Conservation (phyloP, 2,113 vertebrate species). For the Macrotus californicus region DNA sequence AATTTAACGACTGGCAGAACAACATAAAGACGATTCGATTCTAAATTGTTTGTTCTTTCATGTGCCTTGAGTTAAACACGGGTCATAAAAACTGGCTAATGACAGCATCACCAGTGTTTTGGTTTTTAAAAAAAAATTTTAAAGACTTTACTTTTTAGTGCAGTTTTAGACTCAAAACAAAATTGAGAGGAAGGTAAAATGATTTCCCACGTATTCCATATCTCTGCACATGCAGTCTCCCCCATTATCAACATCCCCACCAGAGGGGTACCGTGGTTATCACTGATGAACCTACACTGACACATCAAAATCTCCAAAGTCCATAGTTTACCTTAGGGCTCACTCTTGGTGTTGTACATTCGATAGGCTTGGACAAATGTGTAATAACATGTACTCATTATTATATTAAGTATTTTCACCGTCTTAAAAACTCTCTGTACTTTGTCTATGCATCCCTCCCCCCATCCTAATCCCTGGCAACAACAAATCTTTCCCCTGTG, state of each 20-base stretch:
- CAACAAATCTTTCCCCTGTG: not conserved
- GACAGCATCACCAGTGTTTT: not conserved
- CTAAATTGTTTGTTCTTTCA: not conserved
- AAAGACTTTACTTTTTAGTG: not conserved
- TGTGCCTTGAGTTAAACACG: not conserved
- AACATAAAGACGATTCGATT: not conserved
- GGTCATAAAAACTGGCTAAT: not conserved
- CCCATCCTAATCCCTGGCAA: not conserved
- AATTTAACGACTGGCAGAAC: not conserved
- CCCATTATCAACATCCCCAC: not conserved
- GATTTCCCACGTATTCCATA: not conserved
- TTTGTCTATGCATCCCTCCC: not conserved
- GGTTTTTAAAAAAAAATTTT: not conserved
- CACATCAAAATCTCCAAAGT: not conserved
- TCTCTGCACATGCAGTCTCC: not conserved
- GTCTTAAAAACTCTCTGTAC: not conserved
- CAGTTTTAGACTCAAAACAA: not conserved
- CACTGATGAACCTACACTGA: not conserved
- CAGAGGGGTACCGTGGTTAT: not conserved
- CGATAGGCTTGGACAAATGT: not conserved
- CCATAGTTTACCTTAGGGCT: not conserved
- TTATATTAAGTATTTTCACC: not conserved
- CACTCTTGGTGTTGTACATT: not conserved
- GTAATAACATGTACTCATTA: not conserved
- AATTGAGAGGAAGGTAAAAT: not conserved